These are phyloP conservation scores for Erebia aethiops DNA, from an alignment of 2,888 invertebrate genomes.

Conservation along the genomic window DNA sequence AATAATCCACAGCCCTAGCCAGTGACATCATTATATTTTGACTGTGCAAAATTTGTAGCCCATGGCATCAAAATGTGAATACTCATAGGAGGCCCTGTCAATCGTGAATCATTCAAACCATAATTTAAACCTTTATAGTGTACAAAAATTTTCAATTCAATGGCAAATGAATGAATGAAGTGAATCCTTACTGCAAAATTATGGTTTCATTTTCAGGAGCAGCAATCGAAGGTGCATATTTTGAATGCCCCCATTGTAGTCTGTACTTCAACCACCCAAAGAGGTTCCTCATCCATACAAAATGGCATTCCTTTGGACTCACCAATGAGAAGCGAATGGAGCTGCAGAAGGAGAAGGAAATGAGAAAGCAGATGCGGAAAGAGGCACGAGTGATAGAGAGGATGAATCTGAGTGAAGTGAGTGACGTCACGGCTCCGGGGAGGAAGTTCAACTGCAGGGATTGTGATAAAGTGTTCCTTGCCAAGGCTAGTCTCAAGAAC, in stretches of 20 bases:
- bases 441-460: constrained; percentile 61
- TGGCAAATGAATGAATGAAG: too few relatives aligned
- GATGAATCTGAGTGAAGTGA: constrained; percentile 46
- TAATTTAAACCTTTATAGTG: too few relatives aligned
- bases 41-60: too few relatives aligned
- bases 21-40: too few relatives aligned
- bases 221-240: constrained; percentile 46
- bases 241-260: constrained; percentile 66
- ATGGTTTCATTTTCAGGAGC: constrained; percentile 42
- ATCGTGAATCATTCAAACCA: too few relatives aligned
- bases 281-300: constrained; percentile 68
- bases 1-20: too few relatives aligned
- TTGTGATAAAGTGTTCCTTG: constrained; percentile 64
- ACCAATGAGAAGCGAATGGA: constrained; percentile 58
- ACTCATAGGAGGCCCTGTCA: too few relatives aligned
- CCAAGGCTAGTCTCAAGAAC: constrained; percentile 62
- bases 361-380: constrained; percentile 48
- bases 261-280: constrained; percentile 66
- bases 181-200: too few relatives aligned
- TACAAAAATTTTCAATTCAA: too few relatives aligned
- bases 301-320: constrained; percentile 73
- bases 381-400: constrained; percentile 49
- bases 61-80: too few relatives aligned
- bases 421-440: constrained; percentile 42
- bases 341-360: constrained; percentile 52